Evolutionary conservation across 2,113 vertebrate genomes (phyloP), one percentile per base, ranked within the genome.

Genomic region (Isurus oxyrinchus): DNA sequence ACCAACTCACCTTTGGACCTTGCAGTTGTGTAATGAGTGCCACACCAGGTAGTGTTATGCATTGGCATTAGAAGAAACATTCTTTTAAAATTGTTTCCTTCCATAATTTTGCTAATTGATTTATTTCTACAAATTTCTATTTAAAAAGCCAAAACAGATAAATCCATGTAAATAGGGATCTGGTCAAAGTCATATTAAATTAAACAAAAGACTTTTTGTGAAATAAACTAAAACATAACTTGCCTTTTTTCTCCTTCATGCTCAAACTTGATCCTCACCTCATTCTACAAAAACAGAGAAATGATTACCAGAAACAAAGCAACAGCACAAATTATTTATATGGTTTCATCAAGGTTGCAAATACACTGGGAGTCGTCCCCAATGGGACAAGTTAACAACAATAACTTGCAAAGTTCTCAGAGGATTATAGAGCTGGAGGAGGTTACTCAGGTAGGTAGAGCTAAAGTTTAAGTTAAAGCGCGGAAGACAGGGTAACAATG

Each of bases 191-290:
- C 59, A 94, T 63, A 21, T 11, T 61, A 61, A 93, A 91, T n/a
- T 57, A n/a, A 59, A 61, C 59, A 61, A 59, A 91, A 90, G 27
- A 25, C 25, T 27, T 88, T 55, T 53, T 87, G 86, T 27, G 8
- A 88, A 88, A 91, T n/a, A 57, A 91, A 35, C 55, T 61, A 59
- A 35, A 93, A 40, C 23, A 23, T 61, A 53, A 98, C 98, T 16
- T 97, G 99, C 99, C 99, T 98, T 98, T 99, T 99, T 97, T 99
- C 99, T 97, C 98, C 98, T 97, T 99, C 98, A 97, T 99, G 98
- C 97, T 99, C 99, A 98, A 99, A 98, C 97, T 99, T 99, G 98
- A 99, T 99, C 97, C 98, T 98, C 97, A 99, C 97, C 97, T 98
- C 98, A 98, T 99, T 97, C 97, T 97, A 98, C 97, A 97, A 97